Evolutionary conservation across 2,888 invertebrate species (phyloP), one percentile per base, ranked within the genome.

Genomic region (Stenodema calcarata): DNA sequence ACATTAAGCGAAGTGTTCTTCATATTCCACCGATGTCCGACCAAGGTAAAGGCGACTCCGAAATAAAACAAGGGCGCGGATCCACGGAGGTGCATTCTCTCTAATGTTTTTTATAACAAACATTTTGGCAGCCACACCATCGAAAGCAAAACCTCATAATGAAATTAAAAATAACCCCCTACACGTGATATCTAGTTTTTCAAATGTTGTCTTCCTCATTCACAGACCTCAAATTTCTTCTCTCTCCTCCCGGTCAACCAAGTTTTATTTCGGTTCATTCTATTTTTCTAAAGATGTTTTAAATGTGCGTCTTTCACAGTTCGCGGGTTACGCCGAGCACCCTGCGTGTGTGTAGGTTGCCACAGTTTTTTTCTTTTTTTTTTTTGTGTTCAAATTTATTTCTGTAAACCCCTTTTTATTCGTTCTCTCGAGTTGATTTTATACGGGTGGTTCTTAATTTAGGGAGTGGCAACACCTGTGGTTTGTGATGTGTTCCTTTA

Each of bases 201-300:
- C 83, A 70, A 83, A 83, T 41, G 83, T 83, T 83, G 83, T 83
- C 83, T 83, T 83, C 83, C 83, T 80, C 83, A 83, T 83, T 83
- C 83, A 83, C 83, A 18, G 27, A 41, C 54, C 28, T 27, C 7
- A 50, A 50, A 35, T 44, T 23, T 30, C 81, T 81, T 50, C 23
- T 23, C 41, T 23, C 44, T 44, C 28, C 47, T 44, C 50, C 42
- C 18, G 12, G 18, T 62, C 35, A 54, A 11, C 23, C 9, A n/a
- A 27, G 47, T 42, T 81, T 81, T 54, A 35, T 62, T 81, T 81
- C 27, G 28, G 62, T 23, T 28, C 81, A 81, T 62, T 62, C 81
- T 81, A 81, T 81, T 81, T 81, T 81, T 81, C 81, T 62, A 27
- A 23, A 42, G n/a, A 75, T n/a, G 47, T 44, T 30, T 42, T 47